phyloP scores from a whole-genome alignment of 2,888 invertebrate genomes.

The Volucella zonaria region DNA sequence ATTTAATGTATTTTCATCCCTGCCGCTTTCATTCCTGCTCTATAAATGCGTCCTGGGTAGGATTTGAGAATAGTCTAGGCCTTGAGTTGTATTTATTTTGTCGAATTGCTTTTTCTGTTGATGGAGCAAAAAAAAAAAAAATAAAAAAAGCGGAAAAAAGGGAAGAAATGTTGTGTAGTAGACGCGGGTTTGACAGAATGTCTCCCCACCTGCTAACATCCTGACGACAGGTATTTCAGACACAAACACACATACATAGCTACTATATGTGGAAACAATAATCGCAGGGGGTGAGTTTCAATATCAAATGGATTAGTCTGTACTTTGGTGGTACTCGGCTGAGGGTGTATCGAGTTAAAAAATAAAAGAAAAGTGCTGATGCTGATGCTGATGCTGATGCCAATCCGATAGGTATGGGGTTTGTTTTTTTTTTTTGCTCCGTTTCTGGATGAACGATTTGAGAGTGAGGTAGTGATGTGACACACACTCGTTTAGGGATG shows the following conservation, averaged over 20 bases:
- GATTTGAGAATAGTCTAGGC: constrained; percentile 52
- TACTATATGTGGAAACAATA: constrained; percentile 48
- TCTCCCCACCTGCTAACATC: constrained; percentile 30
- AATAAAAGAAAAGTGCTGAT: constrained; percentile 54
- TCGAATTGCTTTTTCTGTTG: constrained; percentile 68
- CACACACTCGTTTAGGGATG: constrained; percentile 13
- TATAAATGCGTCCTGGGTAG: constrained; percentile 3
- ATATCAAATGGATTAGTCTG: constrained; percentile 70
- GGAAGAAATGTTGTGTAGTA: constrained; percentile 14
- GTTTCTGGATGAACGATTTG: background rate
- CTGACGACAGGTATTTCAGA: constrained; percentile 63
- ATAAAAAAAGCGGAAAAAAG: constrained; percentile 1
- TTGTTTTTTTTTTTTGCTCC: constrained; percentile 17
- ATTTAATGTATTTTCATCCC: constrained; percentile 80
- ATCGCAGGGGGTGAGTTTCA: constrained; percentile 58
- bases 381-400: constrained; percentile 48
- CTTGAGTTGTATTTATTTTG: constrained; percentile 70
- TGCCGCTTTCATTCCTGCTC: constrained; percentile 2
- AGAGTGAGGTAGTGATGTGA: constrained; percentile 10
- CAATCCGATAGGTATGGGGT: constrained; percentile 11
- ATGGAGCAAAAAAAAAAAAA: constrained; percentile 11
- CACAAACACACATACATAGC: constrained; percentile 8
- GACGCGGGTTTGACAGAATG: constrained; percentile 54
- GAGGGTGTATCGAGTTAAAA: constrained; percentile 48
- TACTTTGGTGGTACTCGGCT: background rate